These are phyloP conservation scores for Lepidurus couesii DNA, from an alignment of 1,140 invertebrate genomes.

Conservation along the genomic window DNA sequence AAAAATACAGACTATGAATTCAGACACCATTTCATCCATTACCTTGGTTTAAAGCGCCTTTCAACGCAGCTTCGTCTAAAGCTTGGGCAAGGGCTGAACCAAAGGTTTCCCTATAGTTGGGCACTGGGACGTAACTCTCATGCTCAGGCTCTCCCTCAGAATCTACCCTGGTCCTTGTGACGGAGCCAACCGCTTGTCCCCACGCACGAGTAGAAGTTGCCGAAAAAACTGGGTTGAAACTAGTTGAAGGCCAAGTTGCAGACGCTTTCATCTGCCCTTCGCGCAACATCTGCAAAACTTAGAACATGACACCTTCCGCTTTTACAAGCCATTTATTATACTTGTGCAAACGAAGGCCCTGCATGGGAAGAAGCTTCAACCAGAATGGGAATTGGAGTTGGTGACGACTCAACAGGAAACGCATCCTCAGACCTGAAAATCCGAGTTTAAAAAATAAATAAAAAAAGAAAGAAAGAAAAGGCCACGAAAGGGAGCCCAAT, in stretches of 20 bases:
- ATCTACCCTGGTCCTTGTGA: constrained; percentile 34
- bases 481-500: neutral
- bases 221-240: neutral
- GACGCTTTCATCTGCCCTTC: constrained; percentile 40
- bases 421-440: constrained; percentile 20
- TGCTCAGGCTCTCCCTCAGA: constrained; percentile 49
- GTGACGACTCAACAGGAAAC: constrained; percentile 28
- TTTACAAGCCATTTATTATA: constrained; percentile 39
- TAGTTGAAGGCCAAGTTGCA: neutral
- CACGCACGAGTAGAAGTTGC: neutral
- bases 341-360: constrained; percentile 56
- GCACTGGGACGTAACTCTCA: constrained; percentile 43
- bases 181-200: constrained; percentile 1
- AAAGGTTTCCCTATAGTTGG: constrained; percentile 52
- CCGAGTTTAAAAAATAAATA: constrained; percentile 30
- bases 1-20: neutral
- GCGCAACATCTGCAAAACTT: constrained; percentile 46
- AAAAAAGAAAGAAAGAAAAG: neutral
- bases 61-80: constrained; percentile 46
- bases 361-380: constrained; percentile 37
- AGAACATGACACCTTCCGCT: constrained; percentile 26
- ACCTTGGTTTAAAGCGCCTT: constrained; percentile 38
- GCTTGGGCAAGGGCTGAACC: constrained; percentile 59
- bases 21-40: constrained; percentile 25
- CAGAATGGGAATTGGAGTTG: constrained; percentile 33